These are phyloP conservation scores for Cacatua alba DNA, from an alignment of 2,113 vertebrate species.

Conservation along the genomic window DNA sequence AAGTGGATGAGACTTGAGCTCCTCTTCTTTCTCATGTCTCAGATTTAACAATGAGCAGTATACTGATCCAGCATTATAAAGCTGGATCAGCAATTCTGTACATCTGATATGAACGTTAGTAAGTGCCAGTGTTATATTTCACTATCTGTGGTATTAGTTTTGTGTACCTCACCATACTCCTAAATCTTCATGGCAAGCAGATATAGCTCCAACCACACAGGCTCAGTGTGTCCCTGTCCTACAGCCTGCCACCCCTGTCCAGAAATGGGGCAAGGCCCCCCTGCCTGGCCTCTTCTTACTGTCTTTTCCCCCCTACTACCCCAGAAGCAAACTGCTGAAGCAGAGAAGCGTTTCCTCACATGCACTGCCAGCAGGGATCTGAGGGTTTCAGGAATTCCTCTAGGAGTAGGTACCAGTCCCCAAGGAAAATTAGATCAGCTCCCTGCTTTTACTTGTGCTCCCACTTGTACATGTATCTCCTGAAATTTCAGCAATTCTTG, in stretches of 20 bases:
- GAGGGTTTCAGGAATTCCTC: background rate
- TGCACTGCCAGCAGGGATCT: background rate
- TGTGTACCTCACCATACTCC: background rate
- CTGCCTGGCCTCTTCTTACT: background rate
- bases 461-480: background rate
- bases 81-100: background rate
- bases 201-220: background rate
- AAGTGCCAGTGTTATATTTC: background rate
- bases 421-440: background rate
- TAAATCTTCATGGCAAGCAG: background rate
- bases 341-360: background rate
- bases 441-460: background rate
- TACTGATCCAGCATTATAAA: background rate
- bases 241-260: background rate
- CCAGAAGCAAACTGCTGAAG: background rate
- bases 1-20: background rate
- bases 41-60: background rate
- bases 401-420: background rate
- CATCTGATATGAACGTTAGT: background rate
- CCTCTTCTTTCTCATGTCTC: background rate
- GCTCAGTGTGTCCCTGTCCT: background rate
- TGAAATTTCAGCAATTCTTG: background rate
- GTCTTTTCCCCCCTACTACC: accelerated
- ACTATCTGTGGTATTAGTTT: background rate
- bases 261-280: background rate